Conservation (phyloP, 2,888 invertebrate genomes). For the Cephus sareptanus region DNA sequence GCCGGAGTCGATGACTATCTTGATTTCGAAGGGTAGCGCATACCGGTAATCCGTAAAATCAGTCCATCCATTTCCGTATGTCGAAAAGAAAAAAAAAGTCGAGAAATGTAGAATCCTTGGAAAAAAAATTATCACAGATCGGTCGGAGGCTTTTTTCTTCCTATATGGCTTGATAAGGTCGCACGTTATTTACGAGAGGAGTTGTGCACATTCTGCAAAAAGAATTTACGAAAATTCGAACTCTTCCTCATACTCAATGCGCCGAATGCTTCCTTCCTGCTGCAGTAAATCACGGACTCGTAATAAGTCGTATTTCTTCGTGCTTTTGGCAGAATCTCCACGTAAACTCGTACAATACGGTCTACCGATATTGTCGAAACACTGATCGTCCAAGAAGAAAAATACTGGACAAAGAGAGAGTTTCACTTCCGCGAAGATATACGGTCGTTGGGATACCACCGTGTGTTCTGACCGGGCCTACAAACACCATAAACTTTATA, state of each 20-base stretch:
- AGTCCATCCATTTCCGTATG: not conserved
- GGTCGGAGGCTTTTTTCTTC: not conserved
- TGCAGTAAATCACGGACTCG: constrained; percentile 29
- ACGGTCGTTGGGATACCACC: constrained; percentile 22
- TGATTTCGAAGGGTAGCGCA: not conserved
- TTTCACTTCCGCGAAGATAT: constrained; percentile 50
- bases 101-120: not conserved
- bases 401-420: constrained; percentile 19
- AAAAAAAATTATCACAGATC: not conserved
- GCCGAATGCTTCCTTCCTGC: not conserved
- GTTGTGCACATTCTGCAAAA: not conserved
- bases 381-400: constrained; percentile 19
- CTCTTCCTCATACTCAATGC: not conserved
- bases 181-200: not conserved
- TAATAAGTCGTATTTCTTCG: constrained; percentile 34
- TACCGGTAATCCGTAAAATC: not conserved
- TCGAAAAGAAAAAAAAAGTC: not conserved
- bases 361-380: constrained; percentile 49
- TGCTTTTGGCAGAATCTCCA: constrained; percentile 13
- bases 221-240: constrained; percentile 7
- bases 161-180: not conserved
- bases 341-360: constrained; percentile 37
- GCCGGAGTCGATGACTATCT: constrained; percentile 9
- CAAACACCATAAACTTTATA: constrained; percentile 61
- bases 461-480: constrained; percentile 13